Conservation (phyloP, 2,797 vertebrate species). For the Stomatorhinus walkeri region DNA sequence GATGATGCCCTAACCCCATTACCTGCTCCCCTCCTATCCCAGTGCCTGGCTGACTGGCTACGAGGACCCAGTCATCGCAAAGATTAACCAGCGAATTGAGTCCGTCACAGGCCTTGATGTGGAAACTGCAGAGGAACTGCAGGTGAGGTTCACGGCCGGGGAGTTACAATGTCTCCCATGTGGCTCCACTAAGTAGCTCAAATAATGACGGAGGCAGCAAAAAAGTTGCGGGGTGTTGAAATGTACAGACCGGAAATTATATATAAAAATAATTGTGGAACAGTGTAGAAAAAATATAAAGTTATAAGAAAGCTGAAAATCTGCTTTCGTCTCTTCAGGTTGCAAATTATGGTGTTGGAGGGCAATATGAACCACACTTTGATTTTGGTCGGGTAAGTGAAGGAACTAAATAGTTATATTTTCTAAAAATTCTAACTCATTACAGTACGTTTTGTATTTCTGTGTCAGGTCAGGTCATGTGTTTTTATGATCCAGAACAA, state of each 20-base stretch:
- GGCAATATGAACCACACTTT: constrained; percentile 83
- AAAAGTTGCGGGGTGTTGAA: background rate
- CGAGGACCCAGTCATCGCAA: constrained; percentile 78
- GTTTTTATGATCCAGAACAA: background rate
- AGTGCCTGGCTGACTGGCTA: constrained; percentile 89
- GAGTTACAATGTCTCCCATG: background rate
- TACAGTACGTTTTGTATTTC: background rate
- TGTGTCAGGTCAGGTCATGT: background rate
- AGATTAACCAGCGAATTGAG: constrained; percentile 87
- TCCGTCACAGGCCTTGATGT: constrained; percentile 87
- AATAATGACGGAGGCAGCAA: background rate
- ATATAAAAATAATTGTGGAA: background rate
- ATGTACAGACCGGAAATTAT: background rate
- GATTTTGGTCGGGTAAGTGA: constrained; percentile 75
- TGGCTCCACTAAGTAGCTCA: background rate
- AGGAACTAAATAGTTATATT: background rate
- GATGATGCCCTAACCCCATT: background rate
- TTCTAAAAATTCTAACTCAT: background rate
- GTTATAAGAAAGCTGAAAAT: background rate
- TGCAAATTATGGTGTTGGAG: constrained; percentile 80
- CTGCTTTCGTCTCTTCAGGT: constrained; percentile 53
- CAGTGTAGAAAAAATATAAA: background rate
- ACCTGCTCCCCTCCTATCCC: constrained; percentile 12
- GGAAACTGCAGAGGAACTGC: constrained; percentile 92
- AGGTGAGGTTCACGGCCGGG: constrained; percentile 57